Evolutionary conservation across 2,888 invertebrate genomes (phyloP).

Genomic region (Eledone cirrhosa): DNA sequence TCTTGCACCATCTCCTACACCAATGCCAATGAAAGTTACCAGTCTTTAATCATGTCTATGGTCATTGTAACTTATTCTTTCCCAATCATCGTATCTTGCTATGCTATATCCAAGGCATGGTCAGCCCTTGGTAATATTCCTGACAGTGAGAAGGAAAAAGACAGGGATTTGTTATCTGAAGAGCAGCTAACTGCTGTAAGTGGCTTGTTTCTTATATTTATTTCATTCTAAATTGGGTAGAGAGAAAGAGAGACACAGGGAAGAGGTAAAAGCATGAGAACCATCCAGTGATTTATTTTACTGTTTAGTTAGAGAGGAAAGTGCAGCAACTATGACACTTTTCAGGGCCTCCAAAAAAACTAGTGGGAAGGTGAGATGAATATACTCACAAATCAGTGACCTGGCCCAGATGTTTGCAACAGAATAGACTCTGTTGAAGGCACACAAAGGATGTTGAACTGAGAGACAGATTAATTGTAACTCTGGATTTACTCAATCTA

Average conservation of each 20-base stretch:
- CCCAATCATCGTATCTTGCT: neutral
- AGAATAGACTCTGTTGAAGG: too few species aligned
- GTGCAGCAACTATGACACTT: too few species aligned
- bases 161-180: constrained; percentile 4
- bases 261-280: too few species aligned
- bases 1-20: constrained; percentile 8
- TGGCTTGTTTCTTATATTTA: neutral
- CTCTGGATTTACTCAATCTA: too few species aligned
- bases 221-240: too few species aligned
- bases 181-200: constrained; percentile 25
- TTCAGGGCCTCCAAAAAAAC: too few species aligned
- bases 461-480: too few species aligned
- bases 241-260: too few species aligned
- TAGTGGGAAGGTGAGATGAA: too few species aligned
- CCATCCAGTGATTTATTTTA: neutral
- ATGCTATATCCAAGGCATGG: constrained; percentile 18
- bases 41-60: constrained; percentile 12
- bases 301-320: neutral
- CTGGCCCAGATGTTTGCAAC: too few species aligned
- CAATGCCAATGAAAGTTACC: neutral
- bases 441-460: too few species aligned
- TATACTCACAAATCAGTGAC: too few species aligned
- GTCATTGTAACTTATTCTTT: neutral
- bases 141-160: constrained; percentile 10
- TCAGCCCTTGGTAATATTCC: neutral